Evolutionary conservation across 2,888 invertebrate genomes (phyloP).

Genomic region (Lithosia quadra): DNA sequence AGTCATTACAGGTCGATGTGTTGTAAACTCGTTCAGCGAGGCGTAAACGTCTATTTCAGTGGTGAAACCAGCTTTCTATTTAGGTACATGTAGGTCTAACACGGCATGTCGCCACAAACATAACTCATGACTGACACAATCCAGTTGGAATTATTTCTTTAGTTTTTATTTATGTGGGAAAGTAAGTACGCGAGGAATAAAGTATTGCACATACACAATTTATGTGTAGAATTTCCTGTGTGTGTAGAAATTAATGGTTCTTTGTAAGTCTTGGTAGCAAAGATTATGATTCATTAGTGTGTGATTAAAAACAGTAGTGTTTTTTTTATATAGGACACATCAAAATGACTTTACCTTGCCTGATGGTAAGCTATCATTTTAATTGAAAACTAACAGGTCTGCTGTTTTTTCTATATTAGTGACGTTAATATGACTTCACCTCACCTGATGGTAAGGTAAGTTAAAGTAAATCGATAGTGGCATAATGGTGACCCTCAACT

Average conservation of each 20-base stretch:
- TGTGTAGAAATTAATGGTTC: neutral
- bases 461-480: no score
- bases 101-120: slow-evolving; percentile 10
- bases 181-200: neutral
- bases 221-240: neutral
- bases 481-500: no score
- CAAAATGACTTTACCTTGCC: no score
- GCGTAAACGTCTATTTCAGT: slow-evolving; percentile 20
- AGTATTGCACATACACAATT: neutral
- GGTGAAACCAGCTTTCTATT: slow-evolving; percentile 30
- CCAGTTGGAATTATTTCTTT: slow-evolving; percentile 3
- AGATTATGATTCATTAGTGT: neutral
- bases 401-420: no score
- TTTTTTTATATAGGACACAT: no score
- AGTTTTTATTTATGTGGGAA: neutral
- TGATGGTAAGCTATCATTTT: no score
- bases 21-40: slow-evolving; percentile 16
- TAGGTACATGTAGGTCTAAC: slow-evolving; percentile 30
- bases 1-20: neutral
- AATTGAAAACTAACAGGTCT: no score
- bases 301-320: neutral
- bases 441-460: no score
- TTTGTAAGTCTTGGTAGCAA: neutral
- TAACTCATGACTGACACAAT: slow-evolving; percentile 14
- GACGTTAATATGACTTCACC: no score